Evolutionary conservation across 2,888 invertebrate species (phyloP), one percentile per base, ranked within the genome.

Genomic region (Lithophane socia): DNA sequence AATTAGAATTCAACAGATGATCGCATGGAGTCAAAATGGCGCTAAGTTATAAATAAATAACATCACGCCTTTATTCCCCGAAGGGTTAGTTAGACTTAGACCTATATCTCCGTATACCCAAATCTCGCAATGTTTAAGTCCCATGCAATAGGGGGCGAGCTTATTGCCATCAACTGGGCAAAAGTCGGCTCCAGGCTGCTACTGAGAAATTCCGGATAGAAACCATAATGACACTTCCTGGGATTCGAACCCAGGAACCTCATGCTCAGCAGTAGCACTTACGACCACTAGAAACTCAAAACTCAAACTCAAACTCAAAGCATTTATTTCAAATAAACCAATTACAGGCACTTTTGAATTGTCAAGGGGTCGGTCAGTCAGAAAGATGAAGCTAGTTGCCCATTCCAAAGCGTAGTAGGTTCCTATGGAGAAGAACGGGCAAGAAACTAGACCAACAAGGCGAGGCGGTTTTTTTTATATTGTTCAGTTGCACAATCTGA

Each of bases 1-100:
- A 84, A 79, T 79, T 82, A 75, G 69, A 84, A 83, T 83, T 75
- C 80, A 29, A 70, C 61, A 47, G 52, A 66, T 73, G 21, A 71
- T 60, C 58, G 52, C 42, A 44, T 54, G 1, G 2, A 54, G 21
- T 21, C 60, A 75, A 79, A 83, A 80, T 65, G 65, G 68, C 64
- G 74, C 12, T 18, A 44, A 67, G n/a, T 29, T 24, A 24, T 54
- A 58, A 49, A 69, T 56, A 58, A 24, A 56, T 67, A 49, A 13
- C 21, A 37, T 52, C 8, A 29, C 13, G 29, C 29, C 9, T 16
- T 4, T 49, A 13, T 13, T 16, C 21, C 3, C 0, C 4, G 4
- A 13, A 29, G 9, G 67, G 21, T 21, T 49, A 21, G 3, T 12
- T 24, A 66, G 21, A 21, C 21, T 24, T 47, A 29, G 18, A 24